Percentiles rank a stretch among this genome's conserved stretches.
Evolutionary conservation across 2,888 invertebrate genomes (phyloP).

Genomic region (Diabrotica balteata): DNA sequence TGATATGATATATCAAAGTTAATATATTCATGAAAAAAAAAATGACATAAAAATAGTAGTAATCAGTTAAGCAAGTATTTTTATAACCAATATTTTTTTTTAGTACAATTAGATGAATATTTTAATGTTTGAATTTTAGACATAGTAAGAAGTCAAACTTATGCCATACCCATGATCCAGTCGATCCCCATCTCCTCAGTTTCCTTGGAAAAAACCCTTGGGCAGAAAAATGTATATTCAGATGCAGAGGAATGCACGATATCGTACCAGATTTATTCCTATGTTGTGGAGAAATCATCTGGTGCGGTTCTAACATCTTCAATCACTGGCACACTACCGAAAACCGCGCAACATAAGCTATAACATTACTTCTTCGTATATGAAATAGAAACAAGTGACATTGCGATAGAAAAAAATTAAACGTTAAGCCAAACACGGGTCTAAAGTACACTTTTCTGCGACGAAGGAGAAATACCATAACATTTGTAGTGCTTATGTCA

Average conservation of each 20-base stretch:
- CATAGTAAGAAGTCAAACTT: background rate
- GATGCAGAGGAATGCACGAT: constrained; percentile 64
- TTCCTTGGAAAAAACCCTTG: constrained; percentile 69
- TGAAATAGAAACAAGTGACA: constrained; percentile 7
- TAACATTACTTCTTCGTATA: constrained; percentile 13
- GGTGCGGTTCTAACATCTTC: constrained; percentile 53
- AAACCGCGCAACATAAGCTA: constrained; percentile 6
- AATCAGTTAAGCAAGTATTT: no score
- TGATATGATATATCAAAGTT: no score
- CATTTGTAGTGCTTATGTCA: constrained; percentile 25
- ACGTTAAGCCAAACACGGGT: constrained; percentile 29
- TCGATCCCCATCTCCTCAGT: constrained; percentile 76
- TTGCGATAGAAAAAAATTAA: constrained; percentile 11
- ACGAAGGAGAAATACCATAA: constrained; percentile 29
- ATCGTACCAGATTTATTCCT: constrained; percentile 57
- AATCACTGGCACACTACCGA: constrained; percentile 4
- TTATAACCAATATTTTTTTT: no score
- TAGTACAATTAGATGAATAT: no score
- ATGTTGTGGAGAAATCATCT: constrained; percentile 49
- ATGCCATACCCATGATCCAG: constrained; percentile 72
- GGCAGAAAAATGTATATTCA: constrained; percentile 65
- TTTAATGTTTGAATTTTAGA: no score
- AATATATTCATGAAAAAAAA: no score
- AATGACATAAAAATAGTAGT: no score
- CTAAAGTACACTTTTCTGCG: constrained; percentile 33